Evolutionary conservation across 2,113 vertebrate species (phyloP), one percentile per base, ranked within the genome.

Genomic region (Ammodytes dubius): DNA sequence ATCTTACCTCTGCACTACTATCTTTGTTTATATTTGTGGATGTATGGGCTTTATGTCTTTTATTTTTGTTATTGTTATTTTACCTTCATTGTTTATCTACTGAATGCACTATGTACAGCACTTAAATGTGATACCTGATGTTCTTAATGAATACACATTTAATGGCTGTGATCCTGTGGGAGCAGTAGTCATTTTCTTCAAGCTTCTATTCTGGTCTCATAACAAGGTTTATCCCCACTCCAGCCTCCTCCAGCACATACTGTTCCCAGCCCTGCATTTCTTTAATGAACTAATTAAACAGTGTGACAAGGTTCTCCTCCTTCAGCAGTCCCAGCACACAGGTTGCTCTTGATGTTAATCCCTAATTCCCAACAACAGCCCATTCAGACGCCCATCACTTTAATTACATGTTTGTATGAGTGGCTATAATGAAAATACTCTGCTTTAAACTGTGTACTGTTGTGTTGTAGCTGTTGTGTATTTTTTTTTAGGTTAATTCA

Each of bases 211-310:
- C 14, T 42, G 49, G 43, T 68, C 79, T 85, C 74, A 46, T 82
- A 37, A 71, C 15, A 71, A 65, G 53, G 54, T 78, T 81, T 57
- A 70, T 74, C 5, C 66, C 11, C 17, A 54, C 60, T 56, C 54
- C 47, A 46, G 54, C 50, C 40, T 67, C 71, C 40, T 70, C 17
- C 15, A 65, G 75, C 50, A 61, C 72, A 42, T 37, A 40, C 53
- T 73, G 64, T 82, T 89, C 77, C 84, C 68, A 82, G 59, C 43
- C 57, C 40, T 27, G 50, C 75, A 5, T 69, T 70, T 69, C 69
- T 82, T 83, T 87, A 87, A 91, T 87, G 54, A 68, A 45, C 70
- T 82, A 84, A 91, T 90, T 88, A 91, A 89, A 86, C 59, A 61
- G 39, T 70, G 74, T 64, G 42, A 70, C 82, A 78, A 81, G 83